Evolutionary conservation across 2,113 vertebrate species (phyloP).

Genomic region (Malurus elegans): DNA sequence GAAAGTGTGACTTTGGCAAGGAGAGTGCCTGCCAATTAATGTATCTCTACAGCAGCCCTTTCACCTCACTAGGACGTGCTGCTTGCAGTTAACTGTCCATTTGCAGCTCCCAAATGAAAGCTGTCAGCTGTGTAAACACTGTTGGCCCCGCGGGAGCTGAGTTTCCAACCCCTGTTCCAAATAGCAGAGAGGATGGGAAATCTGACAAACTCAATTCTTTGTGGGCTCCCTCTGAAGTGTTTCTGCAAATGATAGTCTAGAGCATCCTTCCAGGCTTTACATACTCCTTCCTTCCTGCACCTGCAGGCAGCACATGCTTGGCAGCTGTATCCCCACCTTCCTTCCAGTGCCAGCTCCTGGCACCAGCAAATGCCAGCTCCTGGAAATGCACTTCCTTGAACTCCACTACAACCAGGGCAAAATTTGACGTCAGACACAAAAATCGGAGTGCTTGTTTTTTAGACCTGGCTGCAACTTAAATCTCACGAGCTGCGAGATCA

Average conservation of each 20-base stretch:
- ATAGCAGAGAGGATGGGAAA: background rate
- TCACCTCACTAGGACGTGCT: background rate
- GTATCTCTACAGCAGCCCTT: background rate
- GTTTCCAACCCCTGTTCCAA: background rate
- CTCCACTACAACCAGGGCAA: background rate
- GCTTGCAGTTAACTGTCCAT: background rate
- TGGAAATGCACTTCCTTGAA: background rate
- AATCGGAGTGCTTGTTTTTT: background rate
- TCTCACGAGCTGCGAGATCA: background rate
- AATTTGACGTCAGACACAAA: background rate
- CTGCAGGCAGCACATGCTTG: background rate
- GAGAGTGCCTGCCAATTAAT: background rate
- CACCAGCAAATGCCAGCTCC: background rate
- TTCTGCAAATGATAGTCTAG: background rate
- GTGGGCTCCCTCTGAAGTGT: background rate
- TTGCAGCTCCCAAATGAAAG: constrained; percentile 7
- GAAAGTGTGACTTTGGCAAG: background rate
- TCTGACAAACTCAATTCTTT: background rate
- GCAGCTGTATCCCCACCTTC: background rate
- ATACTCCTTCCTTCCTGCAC: background rate
- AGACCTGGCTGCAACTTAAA: background rate
- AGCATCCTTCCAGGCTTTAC: background rate
- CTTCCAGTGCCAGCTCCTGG: background rate
- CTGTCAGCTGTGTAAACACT: constrained; percentile 3
- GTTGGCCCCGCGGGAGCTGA: background rate